Conservation (phyloP, 2,797 vertebrate species). For the Trachurus trachurus region DNA sequence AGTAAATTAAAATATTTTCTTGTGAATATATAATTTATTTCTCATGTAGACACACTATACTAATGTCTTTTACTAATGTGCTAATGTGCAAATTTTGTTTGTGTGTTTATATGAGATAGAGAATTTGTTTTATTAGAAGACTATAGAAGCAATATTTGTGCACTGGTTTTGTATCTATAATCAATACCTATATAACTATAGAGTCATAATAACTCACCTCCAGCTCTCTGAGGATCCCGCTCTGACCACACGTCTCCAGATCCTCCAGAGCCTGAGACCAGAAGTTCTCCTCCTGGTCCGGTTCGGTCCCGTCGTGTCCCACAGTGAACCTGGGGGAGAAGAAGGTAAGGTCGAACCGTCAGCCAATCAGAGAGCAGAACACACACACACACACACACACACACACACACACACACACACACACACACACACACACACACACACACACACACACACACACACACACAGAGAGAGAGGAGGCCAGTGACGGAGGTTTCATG, state of each 20-base stretch:
- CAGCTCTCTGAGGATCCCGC: conserved; percentile 97
- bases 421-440: not conserved
- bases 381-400: conserved; percentile 14
- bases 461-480: not conserved
- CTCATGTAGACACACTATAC: no score
- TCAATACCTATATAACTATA: not conserved
- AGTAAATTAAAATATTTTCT: no score
- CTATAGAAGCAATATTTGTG: no score
- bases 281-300: conserved; percentile 98
- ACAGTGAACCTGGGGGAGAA: conserved; percentile 88
- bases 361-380: conserved; percentile 29
- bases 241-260: conserved; percentile 97
- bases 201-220: conserved; percentile 83
- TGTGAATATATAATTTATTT: no score
- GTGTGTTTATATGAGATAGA: no score
- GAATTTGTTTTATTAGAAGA: no score
- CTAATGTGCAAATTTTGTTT: no score
- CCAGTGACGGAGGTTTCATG: conserved; percentile 58
- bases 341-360: conserved; percentile 38
- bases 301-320: conserved; percentile 91
- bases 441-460: conserved; percentile 13
- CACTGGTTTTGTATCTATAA: no score
- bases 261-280: conserved; percentile 99
- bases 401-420: conserved; percentile 6
- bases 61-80: no score